Evolutionary conservation across 2,113 vertebrate species (phyloP).

Genomic region (Psittacula cyanocephala): DNA sequence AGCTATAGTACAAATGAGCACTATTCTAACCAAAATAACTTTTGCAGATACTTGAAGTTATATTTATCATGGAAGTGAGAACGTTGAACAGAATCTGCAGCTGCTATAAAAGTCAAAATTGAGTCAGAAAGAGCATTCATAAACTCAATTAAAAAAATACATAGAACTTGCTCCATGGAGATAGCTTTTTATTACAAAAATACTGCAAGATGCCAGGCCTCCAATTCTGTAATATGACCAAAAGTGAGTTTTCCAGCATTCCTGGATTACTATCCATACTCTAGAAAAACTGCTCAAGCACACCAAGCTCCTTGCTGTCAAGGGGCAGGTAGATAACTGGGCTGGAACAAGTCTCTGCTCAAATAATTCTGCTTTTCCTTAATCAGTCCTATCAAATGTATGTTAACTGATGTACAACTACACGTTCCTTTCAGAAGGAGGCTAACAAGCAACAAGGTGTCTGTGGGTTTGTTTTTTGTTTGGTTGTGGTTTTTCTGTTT

Average conservation of each 20-base stretch:
- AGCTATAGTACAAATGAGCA: neutral
- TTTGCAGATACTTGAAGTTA: neutral
- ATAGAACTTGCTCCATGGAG: neutral
- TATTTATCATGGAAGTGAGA: slow-evolving; percentile 5
- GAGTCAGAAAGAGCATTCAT: neutral
- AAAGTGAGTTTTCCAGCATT: neutral
- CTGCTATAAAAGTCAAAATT: neutral
- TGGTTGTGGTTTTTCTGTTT: neutral
- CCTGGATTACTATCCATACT: neutral
- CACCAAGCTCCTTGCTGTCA: neutral
- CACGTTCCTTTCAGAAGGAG: neutral
- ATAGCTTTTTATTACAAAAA: neutral
- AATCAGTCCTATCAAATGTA: neutral
- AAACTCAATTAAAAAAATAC: neutral
- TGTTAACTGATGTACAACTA: neutral
- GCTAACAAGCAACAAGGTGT: neutral
- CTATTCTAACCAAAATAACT: slow-evolving; percentile 13
- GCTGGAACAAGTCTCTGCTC: neutral
- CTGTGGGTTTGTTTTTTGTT: neutral
- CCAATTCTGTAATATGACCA: neutral
- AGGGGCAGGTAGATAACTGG: neutral
- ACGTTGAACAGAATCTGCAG: neutral
- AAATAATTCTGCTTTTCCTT: neutral
- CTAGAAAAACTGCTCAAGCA: neutral
- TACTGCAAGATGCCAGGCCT: neutral